A percentile compares a stretch with the other conserved stretches of the same genome.
These are phyloP conservation scores for Drosophila kohkoa DNA, from an alignment of 1,140 invertebrate genomes.

Conservation along the genomic window DNA sequence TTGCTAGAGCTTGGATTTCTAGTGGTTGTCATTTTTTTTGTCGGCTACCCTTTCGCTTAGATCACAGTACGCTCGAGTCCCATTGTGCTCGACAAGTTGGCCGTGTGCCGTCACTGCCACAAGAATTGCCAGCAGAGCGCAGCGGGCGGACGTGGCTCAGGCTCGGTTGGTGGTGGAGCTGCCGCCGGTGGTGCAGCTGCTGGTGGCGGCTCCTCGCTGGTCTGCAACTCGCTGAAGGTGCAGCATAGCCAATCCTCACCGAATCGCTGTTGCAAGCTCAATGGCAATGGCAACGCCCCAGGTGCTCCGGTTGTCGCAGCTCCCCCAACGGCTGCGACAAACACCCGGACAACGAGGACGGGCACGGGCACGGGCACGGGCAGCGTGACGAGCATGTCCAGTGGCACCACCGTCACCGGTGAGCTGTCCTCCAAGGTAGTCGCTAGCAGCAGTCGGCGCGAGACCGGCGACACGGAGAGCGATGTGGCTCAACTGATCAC, in stretches of 20 bases:
- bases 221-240: constrained; percentile 82
- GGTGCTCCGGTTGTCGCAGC: constrained; percentile 5
- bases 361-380: constrained; percentile 48
- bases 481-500: constrained; percentile 82
- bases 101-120: constrained; percentile 90
- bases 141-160: constrained; percentile 20
- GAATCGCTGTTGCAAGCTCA: constrained; percentile 81
- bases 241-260: constrained; percentile 84
- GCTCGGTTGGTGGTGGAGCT: constrained; percentile 11
- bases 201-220: constrained; percentile 45
- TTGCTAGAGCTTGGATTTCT: constrained; percentile 44
- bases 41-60: constrained; percentile 72
- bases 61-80: constrained; percentile 90
- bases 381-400: constrained; percentile 78
- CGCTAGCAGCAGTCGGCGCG: constrained; percentile 78
- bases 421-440: constrained; percentile 73
- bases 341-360: constrained; percentile 19
- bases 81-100: constrained; percentile 87
- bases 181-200: constrained; percentile 10
- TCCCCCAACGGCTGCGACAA: constrained; percentile 27
- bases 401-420: constrained; percentile 80
- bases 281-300: constrained; percentile 42
- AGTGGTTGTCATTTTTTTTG: constrained; percentile 8
- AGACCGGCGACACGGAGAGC: constrained; percentile 81
- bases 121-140: constrained; percentile 87